Base-by-base conservation (phyloP, 2,113 vertebrate genomes). In the Oriolus oriolus region DNA sequence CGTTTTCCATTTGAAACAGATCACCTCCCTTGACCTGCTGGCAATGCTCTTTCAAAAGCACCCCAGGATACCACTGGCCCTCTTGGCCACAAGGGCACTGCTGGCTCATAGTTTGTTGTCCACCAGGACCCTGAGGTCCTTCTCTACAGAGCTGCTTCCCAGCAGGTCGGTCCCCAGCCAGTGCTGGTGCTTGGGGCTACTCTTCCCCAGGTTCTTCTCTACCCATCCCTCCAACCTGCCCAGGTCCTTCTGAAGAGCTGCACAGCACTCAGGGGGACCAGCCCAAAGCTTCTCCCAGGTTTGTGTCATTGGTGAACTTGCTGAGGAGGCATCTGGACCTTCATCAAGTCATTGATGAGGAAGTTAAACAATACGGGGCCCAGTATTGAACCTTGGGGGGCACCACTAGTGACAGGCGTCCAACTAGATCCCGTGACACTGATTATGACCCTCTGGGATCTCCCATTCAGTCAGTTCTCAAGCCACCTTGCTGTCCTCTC, bases 331-430 rank as follows among this genome's bases (percentile, higher is more conserved):
- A 50, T 52, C 27, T 20, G 10, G 20, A 30, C 30, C 16, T 63
- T 41, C 54, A 44, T 60, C 54, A 63, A 23, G 26, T 27, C 11
- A 37, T 13, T 65, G 27, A 50, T 42, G 11, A 42, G 3, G 19
- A 57, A 31, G 3, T 17, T 57, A 44, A 65, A 65, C 52, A 50
- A 5, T 28, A 37, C 12, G 37, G 22, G 15, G 12, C 12, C 11
- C 12, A 0, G 1, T 20, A 37, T 10, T 33, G 27, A 89, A 33
- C 15, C 22, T 8, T 52, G 10, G 18, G 12, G 12, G 10, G 23
- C 27, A 16, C 18, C 27, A 52, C 15, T 44, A 2, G 3, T 20
- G 44, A 44, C 44, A 57, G 37, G 10, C 19, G 19, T 45, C 13
- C 22, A 63, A 3, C 18, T 39, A 33, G 27, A 16, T 3, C 12